Percentiles rank a stretch among this genome's conserved stretches.
Evolutionary conservation across 2,888 invertebrate genomes (phyloP).

Genomic region (Molorchus minor): DNA sequence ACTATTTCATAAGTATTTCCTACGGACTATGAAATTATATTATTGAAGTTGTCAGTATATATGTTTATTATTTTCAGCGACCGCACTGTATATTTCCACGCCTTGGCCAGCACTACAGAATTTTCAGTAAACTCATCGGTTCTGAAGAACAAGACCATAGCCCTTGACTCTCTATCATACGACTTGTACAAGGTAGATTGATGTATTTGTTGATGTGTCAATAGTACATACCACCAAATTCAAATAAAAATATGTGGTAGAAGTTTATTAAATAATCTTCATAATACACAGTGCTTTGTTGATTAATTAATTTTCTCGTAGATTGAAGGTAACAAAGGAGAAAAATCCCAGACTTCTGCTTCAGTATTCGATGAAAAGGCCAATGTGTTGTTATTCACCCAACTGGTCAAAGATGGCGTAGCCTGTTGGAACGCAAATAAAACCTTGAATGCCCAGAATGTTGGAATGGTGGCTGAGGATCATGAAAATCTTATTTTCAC

Average conservation of each 20-base stretch:
- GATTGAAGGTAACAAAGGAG: slow-evolving; percentile 77
- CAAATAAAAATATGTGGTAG: neutral
- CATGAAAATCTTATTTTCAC: slow-evolving; percentile 77
- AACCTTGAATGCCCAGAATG: slow-evolving; percentile 71
- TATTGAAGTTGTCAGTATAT: too few species aligned
- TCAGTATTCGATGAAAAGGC: slow-evolving; percentile 75
- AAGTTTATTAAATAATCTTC: too few species aligned
- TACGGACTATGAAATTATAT: neutral
- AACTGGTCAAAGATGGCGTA: slow-evolving; percentile 79
- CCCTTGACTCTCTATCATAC: slow-evolving; percentile 73
- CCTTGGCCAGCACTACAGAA: slow-evolving; percentile 81
- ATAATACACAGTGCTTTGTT: too few species aligned
- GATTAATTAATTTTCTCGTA: slow-evolving; percentile 39
- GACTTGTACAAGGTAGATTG: slow-evolving; percentile 75
- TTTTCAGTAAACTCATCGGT: slow-evolving; percentile 80
- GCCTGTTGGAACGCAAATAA: slow-evolving; percentile 82
- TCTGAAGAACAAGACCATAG: slow-evolving; percentile 76
- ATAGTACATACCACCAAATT: too few species aligned
- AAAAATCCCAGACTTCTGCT: slow-evolving; percentile 77
- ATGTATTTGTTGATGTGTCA: too few species aligned
- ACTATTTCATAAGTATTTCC: slow-evolving; percentile 3
- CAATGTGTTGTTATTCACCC: slow-evolving; percentile 79
- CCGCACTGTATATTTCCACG: slow-evolving; percentile 82
- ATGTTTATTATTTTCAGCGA: too few species aligned
- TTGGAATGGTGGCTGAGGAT: slow-evolving; percentile 75